Base-by-base conservation (phyloP, 2,888 invertebrate species). In the Tenthredo scrophulariae region DNA sequence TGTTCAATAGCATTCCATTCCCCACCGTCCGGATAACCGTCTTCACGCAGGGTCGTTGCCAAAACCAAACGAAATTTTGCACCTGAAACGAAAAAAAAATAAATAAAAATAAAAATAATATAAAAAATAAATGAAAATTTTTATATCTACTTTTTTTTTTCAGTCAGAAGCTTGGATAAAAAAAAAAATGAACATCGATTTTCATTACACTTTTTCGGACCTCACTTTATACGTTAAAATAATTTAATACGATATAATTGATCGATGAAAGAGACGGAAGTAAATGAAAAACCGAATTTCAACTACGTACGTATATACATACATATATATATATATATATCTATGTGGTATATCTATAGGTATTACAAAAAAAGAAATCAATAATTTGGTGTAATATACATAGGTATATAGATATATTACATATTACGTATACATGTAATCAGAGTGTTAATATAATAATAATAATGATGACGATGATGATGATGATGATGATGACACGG, bases 31-130 rank as follows among this genome's bases (percentile, higher is more conserved):
- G 98, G 98, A 91, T 98, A 98, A 0, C 99, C 99, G 91, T 99
- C 99, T 93, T 99, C 99, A 80, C 98, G 95, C 70, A 99, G 94
- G 0, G 99, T 99, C 40, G 98, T 98, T 7, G 99, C 98, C 86
- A 99, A 94, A 72, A 99, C 98, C 91, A 99, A 94, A 43, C 99
- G 97, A 92, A 98, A 93, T 88, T 93, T 93, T 79, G 92, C 93
- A 88, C 93, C 93, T 91, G 90, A n/a, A 29, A 65, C 15, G 13
- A 22, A 29, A 67, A 67, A 3, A 67, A 26, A 26, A 26, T 26
- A n/a, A 9, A 29, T 7, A 22, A 15, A 22, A 33, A 33, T 0
- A 26, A 43, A 26, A 65, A 22, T 29, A 65, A 83, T 6, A 82
- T 54, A 15, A 65, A 40, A n/a, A 26, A 18, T 26, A 82, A 22